A percentile compares a stretch with the other conserved stretches of the same genome.
Evolutionary conservation across 2,113 vertebrate genomes (phyloP).

Genomic region (Caranx ignobilis): DNA sequence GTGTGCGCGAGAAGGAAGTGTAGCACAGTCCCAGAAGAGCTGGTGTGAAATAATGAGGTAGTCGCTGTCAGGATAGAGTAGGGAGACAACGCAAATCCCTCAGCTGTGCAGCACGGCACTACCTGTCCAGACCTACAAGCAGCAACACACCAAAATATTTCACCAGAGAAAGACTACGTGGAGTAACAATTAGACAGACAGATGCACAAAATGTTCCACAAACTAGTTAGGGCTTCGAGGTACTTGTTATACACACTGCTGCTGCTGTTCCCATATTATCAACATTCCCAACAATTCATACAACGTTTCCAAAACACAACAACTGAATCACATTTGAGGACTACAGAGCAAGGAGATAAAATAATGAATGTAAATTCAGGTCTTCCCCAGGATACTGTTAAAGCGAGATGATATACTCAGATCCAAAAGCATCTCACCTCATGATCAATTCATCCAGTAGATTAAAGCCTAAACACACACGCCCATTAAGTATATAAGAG

Average conservation of each 20-base stretch:
- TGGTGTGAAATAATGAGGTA: constrained; percentile 75
- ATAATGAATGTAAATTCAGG: background rate
- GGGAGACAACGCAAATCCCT: constrained; percentile 55
- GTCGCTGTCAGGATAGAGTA: constrained; percentile 61
- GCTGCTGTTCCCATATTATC: background rate
- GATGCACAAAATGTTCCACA: constrained; percentile 8
- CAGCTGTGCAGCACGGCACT: constrained; percentile 16
- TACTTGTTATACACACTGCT: background rate
- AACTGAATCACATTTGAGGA: too few relatives aligned
- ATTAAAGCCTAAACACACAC: background rate
- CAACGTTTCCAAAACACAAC: too few relatives aligned
- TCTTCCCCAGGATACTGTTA: background rate
- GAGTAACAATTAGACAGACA: constrained; percentile 21
- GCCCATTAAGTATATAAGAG: constrained; percentile 11
- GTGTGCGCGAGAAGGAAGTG: constrained; percentile 42
- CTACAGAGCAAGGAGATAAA: background rate
- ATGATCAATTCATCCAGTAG: background rate
- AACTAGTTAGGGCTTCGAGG: background rate
- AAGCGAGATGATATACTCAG: background rate
- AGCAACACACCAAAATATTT: constrained; percentile 12
- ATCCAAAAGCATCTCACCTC: background rate
- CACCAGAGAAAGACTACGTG: constrained; percentile 1
- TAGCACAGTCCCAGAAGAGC: constrained; percentile 62
- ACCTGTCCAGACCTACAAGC: constrained; percentile 36
- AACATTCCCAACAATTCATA: too few relatives aligned